Base-by-base conservation (phyloP, 2,113 vertebrate species). In the Cryptotis parvus region DNA sequence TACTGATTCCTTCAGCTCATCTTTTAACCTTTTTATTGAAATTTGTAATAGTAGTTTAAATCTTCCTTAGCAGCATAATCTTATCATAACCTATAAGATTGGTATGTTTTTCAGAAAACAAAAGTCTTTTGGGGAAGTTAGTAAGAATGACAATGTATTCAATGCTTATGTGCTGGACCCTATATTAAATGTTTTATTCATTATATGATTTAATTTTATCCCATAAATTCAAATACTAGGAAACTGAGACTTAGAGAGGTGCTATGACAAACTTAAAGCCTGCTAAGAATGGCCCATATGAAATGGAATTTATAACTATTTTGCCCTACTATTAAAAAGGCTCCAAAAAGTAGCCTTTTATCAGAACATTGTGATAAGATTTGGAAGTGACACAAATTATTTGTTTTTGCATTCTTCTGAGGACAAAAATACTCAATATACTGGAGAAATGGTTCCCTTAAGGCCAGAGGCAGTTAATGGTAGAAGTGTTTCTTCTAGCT, bases 161-260 rank as follows among this genome's bases (percentile, higher is more conserved):
- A 89, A 68, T 4, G 39, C 12, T 52, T 80, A 69, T 70, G 24
- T 61, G 2, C 43, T 45, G 2, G 7, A 45, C 27, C 35, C 22
- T 82, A 8, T 82, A 22, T 92, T 43, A 70, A 29, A 74, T 89
- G 5, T 89, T 70, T 88, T 94, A 37, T 83, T 84, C 43, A 65
- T 89, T 86, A 37, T 78, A 12, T 87, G 87, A 70, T 68, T 79
- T 79, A 73, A 83, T 58, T 33, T 92, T 45, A 39, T 85, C 41
- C 2, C 29, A 12, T 91, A 45, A 35, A 82, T 83, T 72, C 76
- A 93, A 0, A 0, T 55, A 66, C 84, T 84, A 81, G 45, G 29
- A 96, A 92, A 95, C 88, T 27, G 83, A 95, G 87, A 70, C 85
- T 94, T 55, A 84, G 76, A 70, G 66, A 94, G 0, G 12, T 52